Evolutionary conservation across 2,797 vertebrate species (phyloP).

Genomic region (Rhinella marina): DNA sequence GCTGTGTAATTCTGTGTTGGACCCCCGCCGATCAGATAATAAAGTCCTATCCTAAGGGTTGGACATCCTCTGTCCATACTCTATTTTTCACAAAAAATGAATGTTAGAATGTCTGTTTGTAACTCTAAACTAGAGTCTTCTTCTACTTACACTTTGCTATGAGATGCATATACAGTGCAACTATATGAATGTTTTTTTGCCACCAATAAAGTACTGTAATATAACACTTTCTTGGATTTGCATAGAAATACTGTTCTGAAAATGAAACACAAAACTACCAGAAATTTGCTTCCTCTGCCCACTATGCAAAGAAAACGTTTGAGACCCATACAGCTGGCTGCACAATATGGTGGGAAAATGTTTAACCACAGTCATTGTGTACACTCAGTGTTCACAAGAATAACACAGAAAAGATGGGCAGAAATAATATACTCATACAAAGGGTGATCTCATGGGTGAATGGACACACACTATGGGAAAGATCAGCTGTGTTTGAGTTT

Average conservation of each 20-base stretch:
- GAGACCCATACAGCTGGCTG: slow-evolving; percentile 40
- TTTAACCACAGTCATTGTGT: slow-evolving; percentile 35
- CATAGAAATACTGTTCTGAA: not conserved
- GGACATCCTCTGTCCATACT: no score
- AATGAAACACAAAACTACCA: not conserved
- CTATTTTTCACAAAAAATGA: no score
- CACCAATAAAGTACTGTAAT: not conserved
- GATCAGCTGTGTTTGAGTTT: slow-evolving; percentile 67
- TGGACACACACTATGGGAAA: slow-evolving; percentile 70
- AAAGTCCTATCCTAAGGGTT: no score
- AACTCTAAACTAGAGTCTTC: no score
- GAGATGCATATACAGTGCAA: not conserved
- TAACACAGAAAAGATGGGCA: slow-evolving; percentile 68
- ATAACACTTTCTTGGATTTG: not conserved
- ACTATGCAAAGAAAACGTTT: not conserved
- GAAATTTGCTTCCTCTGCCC: not conserved
- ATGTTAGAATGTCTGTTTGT: no score
- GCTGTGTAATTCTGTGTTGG: no score
- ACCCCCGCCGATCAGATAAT: no score
- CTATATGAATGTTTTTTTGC: not conserved
- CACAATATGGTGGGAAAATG: slow-evolving; percentile 60
- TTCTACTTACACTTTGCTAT: no score
- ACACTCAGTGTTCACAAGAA: slow-evolving; percentile 70
- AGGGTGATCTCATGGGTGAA: slow-evolving; percentile 70
- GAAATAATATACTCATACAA: slow-evolving; percentile 68